Evolutionary conservation across 2,797 vertebrate species (phyloP).

Genomic region (Eidolon dupreanum): DNA sequence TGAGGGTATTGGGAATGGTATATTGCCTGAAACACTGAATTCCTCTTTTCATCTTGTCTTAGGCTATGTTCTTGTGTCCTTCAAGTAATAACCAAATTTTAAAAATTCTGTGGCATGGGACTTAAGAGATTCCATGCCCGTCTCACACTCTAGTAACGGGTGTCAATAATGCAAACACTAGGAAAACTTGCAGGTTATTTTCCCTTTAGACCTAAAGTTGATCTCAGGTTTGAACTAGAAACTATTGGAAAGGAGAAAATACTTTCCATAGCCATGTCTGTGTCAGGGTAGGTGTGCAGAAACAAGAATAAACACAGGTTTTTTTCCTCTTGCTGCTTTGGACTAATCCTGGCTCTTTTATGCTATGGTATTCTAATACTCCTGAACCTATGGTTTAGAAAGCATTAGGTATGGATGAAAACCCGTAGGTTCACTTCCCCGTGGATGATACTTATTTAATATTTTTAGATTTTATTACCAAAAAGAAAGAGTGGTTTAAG

Average conservation of each 20-base stretch:
- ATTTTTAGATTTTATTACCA: slow-evolving; percentile 17
- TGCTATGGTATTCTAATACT: neutral
- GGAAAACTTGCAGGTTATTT: neutral
- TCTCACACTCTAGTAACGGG: neutral
- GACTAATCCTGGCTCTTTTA: neutral
- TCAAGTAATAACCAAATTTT: neutral
- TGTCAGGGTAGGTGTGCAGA: neutral
- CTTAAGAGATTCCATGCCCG: neutral
- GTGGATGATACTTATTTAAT: neutral
- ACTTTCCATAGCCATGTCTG: neutral
- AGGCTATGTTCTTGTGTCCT: neutral
- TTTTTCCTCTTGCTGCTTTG: neutral
- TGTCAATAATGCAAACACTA: neutral
- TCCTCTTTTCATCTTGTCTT: neutral
- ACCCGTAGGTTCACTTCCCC: neutral
- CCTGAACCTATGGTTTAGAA: neutral
- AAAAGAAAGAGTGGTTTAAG: neutral
- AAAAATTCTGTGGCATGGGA: neutral
- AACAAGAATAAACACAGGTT: neutral
- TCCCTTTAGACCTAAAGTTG: neutral
- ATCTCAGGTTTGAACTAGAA: neutral
- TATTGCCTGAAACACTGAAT: neutral
- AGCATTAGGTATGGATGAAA: neutral
- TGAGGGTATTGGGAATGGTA: neutral
- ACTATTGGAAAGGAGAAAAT: neutral